Percentiles rank a stretch among this genome's conserved stretches.
phyloP scores from a whole-genome alignment of 2,797 vertebrate species.

The Argyrosomus regius region DNA sequence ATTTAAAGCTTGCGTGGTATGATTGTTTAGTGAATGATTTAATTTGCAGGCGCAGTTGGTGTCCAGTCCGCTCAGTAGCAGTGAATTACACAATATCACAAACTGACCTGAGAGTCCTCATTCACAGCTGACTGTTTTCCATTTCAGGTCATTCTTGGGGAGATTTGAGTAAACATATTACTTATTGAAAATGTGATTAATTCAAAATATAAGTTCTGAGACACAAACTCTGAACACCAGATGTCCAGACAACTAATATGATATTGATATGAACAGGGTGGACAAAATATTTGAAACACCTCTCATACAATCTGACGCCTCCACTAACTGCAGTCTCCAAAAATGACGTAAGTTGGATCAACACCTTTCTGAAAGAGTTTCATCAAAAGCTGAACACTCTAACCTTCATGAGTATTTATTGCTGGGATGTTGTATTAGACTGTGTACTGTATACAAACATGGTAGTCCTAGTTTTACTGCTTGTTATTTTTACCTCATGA shows the following conservation, averaged over 20 bases:
- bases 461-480: neutral
- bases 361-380: neutral
- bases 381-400: neutral
- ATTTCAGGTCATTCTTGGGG: constrained; percentile 12
- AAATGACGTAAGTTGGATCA: neutral
- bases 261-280: neutral
- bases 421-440: neutral
- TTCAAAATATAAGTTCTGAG: constrained; percentile 4
- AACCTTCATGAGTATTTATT: neutral
- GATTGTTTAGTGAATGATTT: constrained; percentile 60
- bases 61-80: constrained; percentile 18
- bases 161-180: constrained; percentile 30
- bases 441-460: neutral
- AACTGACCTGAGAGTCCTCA: constrained; percentile 33
- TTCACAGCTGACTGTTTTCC: constrained; percentile 28
- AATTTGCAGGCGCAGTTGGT: constrained; percentile 42
- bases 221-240: neutral
- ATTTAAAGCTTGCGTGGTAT: constrained; percentile 33
- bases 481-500: neutral
- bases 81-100: constrained; percentile 38
- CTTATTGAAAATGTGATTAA: constrained; percentile 28
- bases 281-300: constrained; percentile 7
- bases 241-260: neutral
- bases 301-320: constrained; percentile 3
- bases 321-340: constrained; percentile 6